Percentiles rank a stretch among this genome's conserved stretches.
Conservation (phyloP, 1,140 invertebrate species). For the Aphaenogaster rudis region DNA sequence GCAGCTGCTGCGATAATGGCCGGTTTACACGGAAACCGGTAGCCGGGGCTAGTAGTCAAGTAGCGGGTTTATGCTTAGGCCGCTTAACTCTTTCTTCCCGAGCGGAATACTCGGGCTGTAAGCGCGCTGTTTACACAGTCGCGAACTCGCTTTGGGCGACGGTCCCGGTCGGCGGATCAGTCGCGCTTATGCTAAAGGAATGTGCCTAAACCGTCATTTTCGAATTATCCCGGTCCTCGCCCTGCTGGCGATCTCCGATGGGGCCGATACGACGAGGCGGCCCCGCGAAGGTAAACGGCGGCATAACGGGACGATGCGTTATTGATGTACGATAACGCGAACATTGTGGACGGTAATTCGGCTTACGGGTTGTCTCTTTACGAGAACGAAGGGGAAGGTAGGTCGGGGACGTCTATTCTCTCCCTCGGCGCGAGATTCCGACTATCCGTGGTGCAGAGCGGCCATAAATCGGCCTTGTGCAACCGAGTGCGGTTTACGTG, state of each 20-base stretch:
- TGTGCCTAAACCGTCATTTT: conserved; percentile 9
- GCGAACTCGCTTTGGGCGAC: not conserved
- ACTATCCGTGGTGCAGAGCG: not conserved
- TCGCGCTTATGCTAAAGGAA: conserved; percentile 21
- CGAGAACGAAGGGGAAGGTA: not conserved
- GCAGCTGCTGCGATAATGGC: conserved; percentile 22
- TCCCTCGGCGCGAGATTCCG: not conserved
- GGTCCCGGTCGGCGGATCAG: not conserved
- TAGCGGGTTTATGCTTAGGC: conserved; percentile 19
- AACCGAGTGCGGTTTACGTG: conserved; percentile 34
- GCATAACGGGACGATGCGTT: not conserved
- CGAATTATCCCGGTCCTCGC: not conserved
- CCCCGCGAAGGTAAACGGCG: not conserved
- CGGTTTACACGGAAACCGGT: conserved; percentile 33
- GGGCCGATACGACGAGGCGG: not conserved
- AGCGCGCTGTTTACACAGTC: conserved; percentile 15
- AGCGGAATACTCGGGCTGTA: not conserved
- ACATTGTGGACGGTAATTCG: not conserved
- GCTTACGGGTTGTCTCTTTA: not conserved
- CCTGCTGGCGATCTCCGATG: not conserved
- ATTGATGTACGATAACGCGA: conserved; percentile 3
- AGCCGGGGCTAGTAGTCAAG: conserved; percentile 24
- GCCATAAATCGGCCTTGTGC: not conserved
- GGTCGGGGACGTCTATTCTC: not conserved
- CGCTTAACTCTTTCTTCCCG: conserved; percentile 22